phyloP scores from a whole-genome alignment of 1,140 invertebrate species.

The Lasioglossum baleicum region DNA sequence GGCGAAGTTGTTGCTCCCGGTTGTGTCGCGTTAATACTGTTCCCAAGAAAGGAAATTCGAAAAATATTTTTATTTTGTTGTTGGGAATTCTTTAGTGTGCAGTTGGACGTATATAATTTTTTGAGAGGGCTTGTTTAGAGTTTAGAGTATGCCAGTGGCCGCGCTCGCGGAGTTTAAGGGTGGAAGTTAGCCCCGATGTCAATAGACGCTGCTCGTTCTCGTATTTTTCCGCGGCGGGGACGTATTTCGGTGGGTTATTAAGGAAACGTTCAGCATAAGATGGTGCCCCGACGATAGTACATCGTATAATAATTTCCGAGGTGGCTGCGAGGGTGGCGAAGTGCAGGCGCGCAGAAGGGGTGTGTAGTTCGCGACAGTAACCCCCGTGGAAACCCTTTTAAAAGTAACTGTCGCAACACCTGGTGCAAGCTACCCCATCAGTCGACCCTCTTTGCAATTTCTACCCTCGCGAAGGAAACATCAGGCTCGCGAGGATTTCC shows the following conservation, averaged over 20 bases:
- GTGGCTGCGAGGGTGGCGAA: constrained; percentile 52
- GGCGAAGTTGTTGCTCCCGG: constrained; percentile 49
- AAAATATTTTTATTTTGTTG: too few species aligned
- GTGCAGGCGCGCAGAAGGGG: constrained; percentile 42
- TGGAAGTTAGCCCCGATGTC: not conserved
- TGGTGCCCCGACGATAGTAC: constrained; percentile 43
- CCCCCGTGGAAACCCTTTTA: constrained; percentile 68
- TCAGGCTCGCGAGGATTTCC: constrained; percentile 14
- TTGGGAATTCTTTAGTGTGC: too few species aligned
- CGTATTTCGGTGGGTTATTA: constrained; percentile 10
- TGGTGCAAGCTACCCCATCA: constrained; percentile 56
- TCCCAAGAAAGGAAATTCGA: too few species aligned
- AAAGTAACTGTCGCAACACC: constrained; percentile 70
- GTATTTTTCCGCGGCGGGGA: not conserved
- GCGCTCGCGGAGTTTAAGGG: not conserved
- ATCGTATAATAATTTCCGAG: constrained; percentile 60
- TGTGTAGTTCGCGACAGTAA: constrained; percentile 55
- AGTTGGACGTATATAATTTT: too few species aligned
- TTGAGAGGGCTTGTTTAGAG: too few species aligned
- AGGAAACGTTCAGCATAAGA: constrained; percentile 32
- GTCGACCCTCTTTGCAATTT: constrained; percentile 41
- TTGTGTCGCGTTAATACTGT: too few species aligned
- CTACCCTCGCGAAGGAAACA: constrained; percentile 33
- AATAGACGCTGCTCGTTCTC: not conserved
- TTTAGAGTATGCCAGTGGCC: too few species aligned